These are phyloP conservation scores for Tapirus terrestris DNA, from an alignment of 2,113 vertebrate genomes.

Conservation along the genomic window DNA sequence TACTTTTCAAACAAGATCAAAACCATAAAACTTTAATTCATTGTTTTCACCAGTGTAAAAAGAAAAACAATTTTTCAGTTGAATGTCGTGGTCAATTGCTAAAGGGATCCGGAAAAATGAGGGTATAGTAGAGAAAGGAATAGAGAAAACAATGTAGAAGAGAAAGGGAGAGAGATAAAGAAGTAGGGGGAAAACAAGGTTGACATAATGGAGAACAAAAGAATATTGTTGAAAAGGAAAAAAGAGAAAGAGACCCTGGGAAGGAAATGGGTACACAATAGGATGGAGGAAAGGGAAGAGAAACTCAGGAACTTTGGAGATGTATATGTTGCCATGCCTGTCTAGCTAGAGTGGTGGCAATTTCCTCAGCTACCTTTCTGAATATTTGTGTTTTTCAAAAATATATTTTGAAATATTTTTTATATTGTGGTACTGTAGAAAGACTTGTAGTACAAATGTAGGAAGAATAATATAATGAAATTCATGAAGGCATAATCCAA, in stretches of 20 bases:
- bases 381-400: background rate
- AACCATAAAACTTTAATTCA: background rate
- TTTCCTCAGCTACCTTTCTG: background rate
- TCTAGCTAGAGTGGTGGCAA: background rate
- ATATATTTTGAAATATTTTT: background rate
- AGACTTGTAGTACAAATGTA: background rate
- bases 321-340: rapidly evolving
- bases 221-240: background rate
- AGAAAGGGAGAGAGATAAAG: background rate
- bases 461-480: background rate
- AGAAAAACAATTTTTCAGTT: background rate
- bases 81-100: background rate
- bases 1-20: background rate
- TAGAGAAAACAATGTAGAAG: background rate
- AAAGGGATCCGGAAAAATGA: background rate
- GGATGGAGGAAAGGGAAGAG: background rate
- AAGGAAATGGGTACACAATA: background rate
- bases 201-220: background rate
- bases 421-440: background rate
- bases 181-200: background rate
- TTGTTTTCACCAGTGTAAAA: background rate
- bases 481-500: background rate
- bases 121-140: background rate
- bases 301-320: background rate
- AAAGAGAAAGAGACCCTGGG: too few species aligned